These are phyloP conservation scores for Stegostoma tigrinum DNA, from an alignment of 2,113 vertebrate species.

Conservation along the genomic window DNA sequence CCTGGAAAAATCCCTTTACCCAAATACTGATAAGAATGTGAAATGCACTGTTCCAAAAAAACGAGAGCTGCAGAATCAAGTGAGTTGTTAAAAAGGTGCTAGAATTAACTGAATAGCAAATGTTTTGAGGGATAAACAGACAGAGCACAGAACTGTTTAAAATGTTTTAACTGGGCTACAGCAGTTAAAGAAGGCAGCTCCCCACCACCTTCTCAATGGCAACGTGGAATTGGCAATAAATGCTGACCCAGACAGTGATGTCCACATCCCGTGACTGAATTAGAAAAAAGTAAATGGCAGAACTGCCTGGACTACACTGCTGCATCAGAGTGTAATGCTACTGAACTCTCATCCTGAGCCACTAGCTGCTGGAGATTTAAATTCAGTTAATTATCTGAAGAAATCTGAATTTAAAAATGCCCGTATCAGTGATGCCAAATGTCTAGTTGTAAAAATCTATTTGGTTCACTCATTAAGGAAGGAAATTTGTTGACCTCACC, in stretches of 20 bases:
- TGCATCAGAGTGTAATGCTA: too few species aligned
- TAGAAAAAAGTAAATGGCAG: too few species aligned
- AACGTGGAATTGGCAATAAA: too few species aligned
- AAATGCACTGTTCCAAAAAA: neutral
- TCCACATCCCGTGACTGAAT: too few species aligned
- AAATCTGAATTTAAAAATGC: neutral
- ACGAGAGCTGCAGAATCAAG: neutral
- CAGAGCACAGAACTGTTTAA: neutral
- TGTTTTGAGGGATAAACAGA: neutral
- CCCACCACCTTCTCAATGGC: too few species aligned
- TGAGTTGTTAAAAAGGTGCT: neutral
- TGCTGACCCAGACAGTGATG: too few species aligned
- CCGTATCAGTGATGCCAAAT: neutral
- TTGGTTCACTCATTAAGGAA: neutral
- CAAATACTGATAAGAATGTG: neutral
- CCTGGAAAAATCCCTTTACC: neutral
- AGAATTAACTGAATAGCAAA: neutral
- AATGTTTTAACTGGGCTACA: neutral
- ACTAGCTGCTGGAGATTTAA: neutral
- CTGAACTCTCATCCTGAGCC: neutral
- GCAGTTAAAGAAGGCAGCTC: neutral
- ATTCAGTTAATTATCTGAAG: neutral
- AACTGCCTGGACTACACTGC: too few species aligned
- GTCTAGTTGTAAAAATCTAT: neutral
- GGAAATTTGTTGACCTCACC: neutral